Base-by-base conservation (phyloP, 2,888 invertebrate species). In the Vannuccia rotundouncinata region DNA sequence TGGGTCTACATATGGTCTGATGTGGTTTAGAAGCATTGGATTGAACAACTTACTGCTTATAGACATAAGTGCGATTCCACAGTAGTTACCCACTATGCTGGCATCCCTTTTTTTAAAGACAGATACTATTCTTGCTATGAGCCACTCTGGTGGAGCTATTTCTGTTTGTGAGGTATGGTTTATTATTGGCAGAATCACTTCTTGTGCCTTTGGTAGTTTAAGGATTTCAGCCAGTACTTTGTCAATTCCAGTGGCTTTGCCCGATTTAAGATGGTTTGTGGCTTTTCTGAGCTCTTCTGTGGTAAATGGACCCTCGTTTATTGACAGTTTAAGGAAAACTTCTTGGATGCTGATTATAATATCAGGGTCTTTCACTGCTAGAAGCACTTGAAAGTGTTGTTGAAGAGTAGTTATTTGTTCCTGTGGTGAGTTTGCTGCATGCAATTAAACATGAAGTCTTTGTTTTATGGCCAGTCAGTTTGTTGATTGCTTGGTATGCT, bases 231-330 rank as follows among this genome's bases (percentile, higher is more conserved):
- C 66, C 66, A 27, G 66, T 66, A 66, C 66, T 66, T 66, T 27
- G 66, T 66, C 66, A 27, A 66, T 66, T 66, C 66, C 66, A 66
- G 66, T 66, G 66, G 66, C 66, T 66, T 66, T 66, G 66, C 66
- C 66, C 66, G 66, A 66, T 66, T 66, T 66, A 66, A 66, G 66
- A 66, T 66, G 66, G 25, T 66, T 66, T 27, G 66, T 66, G 66
- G 66, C 66, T 66, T 66, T 66, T 66, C 66, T 66, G 66, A 66
- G 66, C 66, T 66, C 66, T 66, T 66, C 66, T 66, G 66, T 66
- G 66, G 66, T 66, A 66, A 66, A 66, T 66, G 66, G 66, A 66
- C 66, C 10, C 66, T 66, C 66, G 66, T 66, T 66, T 66, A 66
- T 66, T 66, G 66, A 27, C 13, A 66, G 66, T 66, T 66, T 66